Evolutionary conservation across 2,888 invertebrate genomes (phyloP).

Genomic region (Monopis laevigella): DNA sequence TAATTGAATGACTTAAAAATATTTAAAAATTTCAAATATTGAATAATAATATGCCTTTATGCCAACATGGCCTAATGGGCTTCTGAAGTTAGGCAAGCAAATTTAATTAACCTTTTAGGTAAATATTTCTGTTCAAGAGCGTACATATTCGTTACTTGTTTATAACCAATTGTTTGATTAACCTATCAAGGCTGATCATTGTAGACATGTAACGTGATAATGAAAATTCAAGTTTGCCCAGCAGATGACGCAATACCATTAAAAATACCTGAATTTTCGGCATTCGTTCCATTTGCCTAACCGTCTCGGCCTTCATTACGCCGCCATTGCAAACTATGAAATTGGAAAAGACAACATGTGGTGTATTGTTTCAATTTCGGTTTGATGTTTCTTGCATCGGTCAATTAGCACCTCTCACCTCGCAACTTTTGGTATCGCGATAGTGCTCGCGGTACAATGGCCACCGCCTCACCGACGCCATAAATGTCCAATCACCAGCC

Average conservation of each 20-base stretch:
- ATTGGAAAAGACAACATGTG: slow-evolving; percentile 60
- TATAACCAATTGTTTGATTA: slow-evolving; percentile 63
- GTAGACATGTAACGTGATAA: slow-evolving; percentile 63
- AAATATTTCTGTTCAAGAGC: background rate
- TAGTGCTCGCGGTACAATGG: slow-evolving; percentile 1
- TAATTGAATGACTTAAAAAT: no score
- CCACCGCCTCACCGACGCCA: slow-evolving; percentile 30
- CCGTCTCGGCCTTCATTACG: slow-evolving; percentile 61
- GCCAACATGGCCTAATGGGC: no score
- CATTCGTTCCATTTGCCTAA: slow-evolving; percentile 60
- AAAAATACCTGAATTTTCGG: slow-evolving; percentile 57
- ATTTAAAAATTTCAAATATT: no score
- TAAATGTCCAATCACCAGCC: slow-evolving; percentile 57
- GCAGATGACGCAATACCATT: slow-evolving; percentile 65
- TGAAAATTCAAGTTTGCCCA: slow-evolving; percentile 67
- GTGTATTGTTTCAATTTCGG: slow-evolving; percentile 64
- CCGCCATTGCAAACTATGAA: slow-evolving; percentile 63
- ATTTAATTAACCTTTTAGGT: slow-evolving; percentile 2
- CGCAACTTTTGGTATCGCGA: slow-evolving; percentile 20
- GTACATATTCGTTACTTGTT: slow-evolving; percentile 47
- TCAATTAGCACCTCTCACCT: slow-evolving; percentile 61
- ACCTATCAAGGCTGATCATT: slow-evolving; percentile 63
- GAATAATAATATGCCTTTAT: no score
- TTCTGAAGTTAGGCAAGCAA: no score
- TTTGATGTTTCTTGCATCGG: slow-evolving; percentile 59